Evolutionary conservation across 2,888 invertebrate species (phyloP).

Genomic region (Pristionchus japonicus): DNA sequence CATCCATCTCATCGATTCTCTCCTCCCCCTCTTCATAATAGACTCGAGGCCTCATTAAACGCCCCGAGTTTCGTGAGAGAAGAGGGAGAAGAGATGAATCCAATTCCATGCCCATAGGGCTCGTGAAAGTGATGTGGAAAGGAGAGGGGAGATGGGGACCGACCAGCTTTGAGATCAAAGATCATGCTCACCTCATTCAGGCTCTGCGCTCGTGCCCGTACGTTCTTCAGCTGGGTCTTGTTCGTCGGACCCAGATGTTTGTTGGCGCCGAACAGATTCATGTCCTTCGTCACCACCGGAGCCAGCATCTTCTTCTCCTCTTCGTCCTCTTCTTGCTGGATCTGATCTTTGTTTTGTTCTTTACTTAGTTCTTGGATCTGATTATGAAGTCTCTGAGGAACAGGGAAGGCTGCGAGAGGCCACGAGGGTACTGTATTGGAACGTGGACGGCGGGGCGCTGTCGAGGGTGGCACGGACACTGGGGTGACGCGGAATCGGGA

Average conservation of each 20-base stretch:
- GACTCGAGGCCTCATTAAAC: background rate
- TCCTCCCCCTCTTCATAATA: background rate
- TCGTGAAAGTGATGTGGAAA: background rate
- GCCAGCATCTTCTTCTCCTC: slow-evolving; percentile 40
- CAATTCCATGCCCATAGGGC: background rate
- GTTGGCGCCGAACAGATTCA: slow-evolving; percentile 47
- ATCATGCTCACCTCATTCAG: slow-evolving; percentile 34
- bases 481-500: background rate
- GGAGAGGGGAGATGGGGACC: background rate
- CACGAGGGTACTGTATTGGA: too few relatives aligned
- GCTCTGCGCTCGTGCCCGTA: slow-evolving; percentile 43
- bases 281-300: slow-evolving; percentile 44
- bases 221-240: slow-evolving; percentile 35
- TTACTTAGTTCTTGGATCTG: too few relatives aligned
- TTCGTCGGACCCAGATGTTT: slow-evolving; percentile 43
- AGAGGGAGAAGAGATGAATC: background rate
- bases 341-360: too few relatives aligned
- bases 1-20: background rate
- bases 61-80: background rate
- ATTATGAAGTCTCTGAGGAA: too few relatives aligned
- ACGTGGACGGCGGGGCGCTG: too few relatives aligned
- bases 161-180: too few relatives aligned
- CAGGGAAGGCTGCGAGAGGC: too few relatives aligned
- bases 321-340: too few relatives aligned
- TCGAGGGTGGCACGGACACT: background rate